Evolutionary conservation across 2,888 invertebrate species (phyloP).

Genomic region (Andrena marginata): DNA sequence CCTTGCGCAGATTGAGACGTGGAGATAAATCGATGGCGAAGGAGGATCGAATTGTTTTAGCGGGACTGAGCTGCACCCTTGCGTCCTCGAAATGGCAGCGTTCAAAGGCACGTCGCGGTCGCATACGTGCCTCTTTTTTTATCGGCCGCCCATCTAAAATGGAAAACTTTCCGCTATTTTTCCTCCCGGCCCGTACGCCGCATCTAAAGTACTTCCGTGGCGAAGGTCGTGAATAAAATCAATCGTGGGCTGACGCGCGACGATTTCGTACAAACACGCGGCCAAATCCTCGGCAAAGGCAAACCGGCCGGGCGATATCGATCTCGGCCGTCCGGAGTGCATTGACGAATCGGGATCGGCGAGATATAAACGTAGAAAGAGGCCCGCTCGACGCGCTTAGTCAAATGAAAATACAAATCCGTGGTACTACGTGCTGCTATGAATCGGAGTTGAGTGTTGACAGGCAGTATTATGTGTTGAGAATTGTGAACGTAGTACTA

Average conservation of each 20-base stretch:
- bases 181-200: slow-evolving; percentile 22
- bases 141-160: slow-evolving; percentile 47
- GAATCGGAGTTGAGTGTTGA: no score
- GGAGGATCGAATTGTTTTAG: background rate
- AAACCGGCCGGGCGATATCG: slow-evolving; percentile 12
- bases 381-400: no score
- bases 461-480: no score
- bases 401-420: no score
- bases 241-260: slow-evolving; percentile 28
- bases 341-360: background rate
- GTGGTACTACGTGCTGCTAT: no score
- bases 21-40: no score
- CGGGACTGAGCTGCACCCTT: background rate
- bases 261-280: slow-evolving; percentile 34
- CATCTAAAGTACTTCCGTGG: slow-evolving; percentile 54
- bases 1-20: no score
- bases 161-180: slow-evolving; percentile 54
- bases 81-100: slow-evolving; percentile 13
- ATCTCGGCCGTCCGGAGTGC: background rate
- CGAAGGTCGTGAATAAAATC: slow-evolving; percentile 53
- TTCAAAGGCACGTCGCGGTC: slow-evolving; percentile 25
- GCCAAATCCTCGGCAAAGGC: background rate
- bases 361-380: background rate
- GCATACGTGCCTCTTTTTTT: slow-evolving; percentile 29
- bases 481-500: no score